phyloP scores from a whole-genome alignment of 2,888 invertebrate genomes.

The Glyphotaelius pellucidus region DNA sequence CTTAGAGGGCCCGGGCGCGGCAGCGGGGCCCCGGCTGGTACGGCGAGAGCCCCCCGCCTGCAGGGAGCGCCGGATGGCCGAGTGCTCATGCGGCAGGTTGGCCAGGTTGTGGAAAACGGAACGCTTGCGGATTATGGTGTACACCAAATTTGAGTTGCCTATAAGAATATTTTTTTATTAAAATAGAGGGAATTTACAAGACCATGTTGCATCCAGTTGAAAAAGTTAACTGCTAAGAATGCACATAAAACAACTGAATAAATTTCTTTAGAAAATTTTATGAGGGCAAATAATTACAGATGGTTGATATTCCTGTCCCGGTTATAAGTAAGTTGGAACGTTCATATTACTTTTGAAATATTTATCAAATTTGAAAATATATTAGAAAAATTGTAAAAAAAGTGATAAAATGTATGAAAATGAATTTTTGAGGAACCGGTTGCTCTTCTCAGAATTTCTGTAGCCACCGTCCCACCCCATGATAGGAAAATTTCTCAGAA shows the following conservation, averaged over 20 bases:
- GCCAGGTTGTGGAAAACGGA: constrained; percentile 98
- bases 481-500: no score
- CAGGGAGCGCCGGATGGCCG: constrained; percentile 89
- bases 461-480: no score
- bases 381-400: no score
- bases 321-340: no score
- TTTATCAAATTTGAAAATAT: no score
- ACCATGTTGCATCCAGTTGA: background rate
- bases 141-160: constrained; percentile 99
- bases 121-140: constrained; percentile 99
- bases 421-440: no score
- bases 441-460: no score
- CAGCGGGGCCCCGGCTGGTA: constrained; percentile 64
- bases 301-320: no score
- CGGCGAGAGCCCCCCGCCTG: constrained; percentile 68
- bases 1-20: constrained; percentile 2
- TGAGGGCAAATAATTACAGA: no score
- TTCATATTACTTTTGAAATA: no score
- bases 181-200: background rate
- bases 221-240: background rate
- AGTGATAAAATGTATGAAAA: no score
- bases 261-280: background rate
- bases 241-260: background rate
- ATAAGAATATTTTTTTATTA: constrained; percentile 58
- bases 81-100: constrained; percentile 96